phyloP scores from a whole-genome alignment of 2,797 vertebrate species.

The Margarornis squamiger region DNA sequence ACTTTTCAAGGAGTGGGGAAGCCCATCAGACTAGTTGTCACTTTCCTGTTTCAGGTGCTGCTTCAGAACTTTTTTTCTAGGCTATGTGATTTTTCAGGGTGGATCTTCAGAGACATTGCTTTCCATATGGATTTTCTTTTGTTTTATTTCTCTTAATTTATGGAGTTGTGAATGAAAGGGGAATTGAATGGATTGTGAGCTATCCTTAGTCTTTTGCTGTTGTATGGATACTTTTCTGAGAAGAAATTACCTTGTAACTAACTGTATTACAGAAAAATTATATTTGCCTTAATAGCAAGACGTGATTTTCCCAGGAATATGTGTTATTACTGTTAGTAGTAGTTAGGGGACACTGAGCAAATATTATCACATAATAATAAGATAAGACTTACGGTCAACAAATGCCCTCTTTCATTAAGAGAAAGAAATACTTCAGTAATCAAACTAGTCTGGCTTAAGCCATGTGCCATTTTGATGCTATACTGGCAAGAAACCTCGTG shows the following conservation, averaged over 20 bases:
- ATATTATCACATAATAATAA: neutral
- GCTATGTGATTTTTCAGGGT: neutral
- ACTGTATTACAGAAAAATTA: neutral
- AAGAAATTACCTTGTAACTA: neutral
- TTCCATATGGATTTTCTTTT: neutral
- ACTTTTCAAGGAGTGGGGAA: rapidly evolving
- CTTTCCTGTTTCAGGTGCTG: neutral
- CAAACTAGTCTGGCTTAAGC: neutral
- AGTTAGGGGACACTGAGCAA: neutral
- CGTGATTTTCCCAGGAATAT: neutral
- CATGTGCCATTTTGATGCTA: neutral
- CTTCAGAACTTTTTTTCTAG: neutral
- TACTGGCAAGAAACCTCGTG: neutral
- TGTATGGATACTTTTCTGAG: neutral
- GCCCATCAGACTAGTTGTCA: too few species aligned
- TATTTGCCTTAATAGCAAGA: neutral
- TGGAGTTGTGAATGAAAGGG: neutral
- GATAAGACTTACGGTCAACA: neutral
- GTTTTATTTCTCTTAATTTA: neutral
- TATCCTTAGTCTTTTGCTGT: neutral
- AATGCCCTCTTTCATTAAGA: neutral
- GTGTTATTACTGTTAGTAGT: neutral
- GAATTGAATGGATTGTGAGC: neutral
- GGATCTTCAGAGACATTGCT: neutral
- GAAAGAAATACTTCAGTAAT: neutral